Evolutionary conservation across 2,888 invertebrate species (phyloP).

Genomic region (Acleris cristana): DNA sequence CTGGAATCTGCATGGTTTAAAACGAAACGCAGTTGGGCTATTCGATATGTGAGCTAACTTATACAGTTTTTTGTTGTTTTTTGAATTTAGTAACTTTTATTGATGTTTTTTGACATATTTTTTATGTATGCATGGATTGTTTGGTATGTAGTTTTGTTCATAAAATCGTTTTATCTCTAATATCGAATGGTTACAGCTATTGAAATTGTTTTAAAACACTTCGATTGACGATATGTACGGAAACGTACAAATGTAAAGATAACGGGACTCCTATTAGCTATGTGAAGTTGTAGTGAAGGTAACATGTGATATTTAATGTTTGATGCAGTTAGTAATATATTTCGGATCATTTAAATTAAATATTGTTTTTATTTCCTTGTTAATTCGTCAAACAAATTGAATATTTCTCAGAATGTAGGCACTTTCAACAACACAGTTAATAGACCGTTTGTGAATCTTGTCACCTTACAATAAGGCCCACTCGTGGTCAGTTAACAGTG

Average conservation of each 20-base stretch:
- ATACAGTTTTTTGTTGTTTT: too few species aligned
- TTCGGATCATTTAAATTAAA: conserved; percentile 9
- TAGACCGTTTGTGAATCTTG: too few species aligned
- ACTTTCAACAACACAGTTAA: too few species aligned
- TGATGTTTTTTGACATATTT: too few species aligned
- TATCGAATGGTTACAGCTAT: background rate
- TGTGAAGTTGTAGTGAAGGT: conserved; percentile 40
- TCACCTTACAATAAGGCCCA: too few species aligned
- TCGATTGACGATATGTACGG: too few species aligned
- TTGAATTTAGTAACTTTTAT: too few species aligned
- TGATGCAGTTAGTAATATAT: conserved; percentile 31
- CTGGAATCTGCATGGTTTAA: background rate
- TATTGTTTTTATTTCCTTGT: background rate
- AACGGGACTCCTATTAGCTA: background rate
- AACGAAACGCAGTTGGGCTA: background rate
- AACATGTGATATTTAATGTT: conserved; percentile 40
- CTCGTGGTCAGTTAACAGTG: too few species aligned
- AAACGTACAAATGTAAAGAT: background rate
- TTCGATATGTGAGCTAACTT: background rate
- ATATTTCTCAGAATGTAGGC: too few species aligned
- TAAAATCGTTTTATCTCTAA: background rate
- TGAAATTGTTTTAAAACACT: background rate
- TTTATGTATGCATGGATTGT: too few species aligned
- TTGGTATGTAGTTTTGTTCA: background rate
- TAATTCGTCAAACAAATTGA: too few species aligned